Conservation (phyloP, 1,140 invertebrate genomes). For the Kradibia gibbosae region DNA sequence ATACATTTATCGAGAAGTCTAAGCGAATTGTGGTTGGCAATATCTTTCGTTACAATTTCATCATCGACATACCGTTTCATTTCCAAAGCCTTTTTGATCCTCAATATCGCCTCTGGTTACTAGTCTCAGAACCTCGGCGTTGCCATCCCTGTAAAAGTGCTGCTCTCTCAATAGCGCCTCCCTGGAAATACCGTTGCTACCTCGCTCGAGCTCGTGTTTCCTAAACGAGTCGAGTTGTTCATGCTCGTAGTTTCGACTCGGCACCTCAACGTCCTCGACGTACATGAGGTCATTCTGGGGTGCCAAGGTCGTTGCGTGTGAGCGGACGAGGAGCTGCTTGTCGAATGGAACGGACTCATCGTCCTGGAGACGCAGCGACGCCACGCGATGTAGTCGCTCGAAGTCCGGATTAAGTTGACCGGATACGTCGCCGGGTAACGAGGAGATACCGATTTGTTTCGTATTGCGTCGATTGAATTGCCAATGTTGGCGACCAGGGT, state of each 20-base stretch:
- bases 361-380: neutral
- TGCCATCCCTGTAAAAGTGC: slow-evolving; percentile 85
- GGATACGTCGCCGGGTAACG: slow-evolving; percentile 64
- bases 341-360: neutral
- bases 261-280: slow-evolving; percentile 70
- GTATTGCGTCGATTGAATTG: slow-evolving; percentile 81
- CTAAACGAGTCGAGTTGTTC: slow-evolving; percentile 80
- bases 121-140: slow-evolving; percentile 85
- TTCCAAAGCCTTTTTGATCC: slow-evolving; percentile 62
- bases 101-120: slow-evolving; percentile 80
- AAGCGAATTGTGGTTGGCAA: too few species aligned
- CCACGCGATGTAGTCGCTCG: slow-evolving; percentile 16
- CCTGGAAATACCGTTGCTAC: slow-evolving; percentile 75
- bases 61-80: neutral
- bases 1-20: too few species aligned
- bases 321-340: neutral
- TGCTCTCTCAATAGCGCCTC: slow-evolving; percentile 75
- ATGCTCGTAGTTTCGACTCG: slow-evolving; percentile 63
- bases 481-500: slow-evolving; percentile 80
- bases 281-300: slow-evolving; percentile 64
- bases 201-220: slow-evolving; percentile 82
- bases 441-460: slow-evolving; percentile 63
- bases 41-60: too few species aligned
- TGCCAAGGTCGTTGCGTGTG: slow-evolving; percentile 27
- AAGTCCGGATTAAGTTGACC: neutral